phyloP scores from a whole-genome alignment of 2,888 invertebrate species.

The Hyposoter didymator region DNA sequence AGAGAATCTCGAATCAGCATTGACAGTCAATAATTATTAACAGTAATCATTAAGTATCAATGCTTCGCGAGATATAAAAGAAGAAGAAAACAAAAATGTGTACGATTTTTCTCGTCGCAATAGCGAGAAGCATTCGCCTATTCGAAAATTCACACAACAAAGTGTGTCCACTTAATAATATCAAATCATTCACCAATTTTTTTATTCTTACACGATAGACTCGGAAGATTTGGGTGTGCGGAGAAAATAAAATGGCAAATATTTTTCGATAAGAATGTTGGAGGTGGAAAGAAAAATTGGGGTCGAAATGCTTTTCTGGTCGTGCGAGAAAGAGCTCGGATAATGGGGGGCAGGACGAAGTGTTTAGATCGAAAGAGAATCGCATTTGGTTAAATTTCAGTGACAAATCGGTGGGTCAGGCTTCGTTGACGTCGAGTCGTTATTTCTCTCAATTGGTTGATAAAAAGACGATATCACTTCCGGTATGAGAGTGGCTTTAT shows the following conservation, averaged over 20 bases:
- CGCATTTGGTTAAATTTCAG: background rate
- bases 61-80: background rate
- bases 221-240: background rate
- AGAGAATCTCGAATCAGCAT: background rate
- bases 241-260: background rate
- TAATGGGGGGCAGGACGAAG: background rate
- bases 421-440: constrained; percentile 29
- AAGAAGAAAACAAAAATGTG: background rate
- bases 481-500: constrained; percentile 74
- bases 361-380: background rate
- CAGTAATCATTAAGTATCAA: background rate
- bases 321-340: background rate
- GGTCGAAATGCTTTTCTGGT: constrained; percentile 4
- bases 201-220: background rate
- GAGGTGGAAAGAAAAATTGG: background rate
- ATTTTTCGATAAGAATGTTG: too few relatives aligned
- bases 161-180: too few relatives aligned
- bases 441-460: constrained; percentile 60
- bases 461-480: constrained; percentile 69
- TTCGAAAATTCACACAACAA: background rate
- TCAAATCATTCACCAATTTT: background rate
- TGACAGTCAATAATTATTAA: background rate
- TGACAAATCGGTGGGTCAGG: constrained; percentile 6
- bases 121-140: background rate
- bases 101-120: background rate